These are phyloP conservation scores for Triplophysa yarkandensis DNA, from an alignment of 2,797 vertebrate species.

Conservation along the genomic window DNA sequence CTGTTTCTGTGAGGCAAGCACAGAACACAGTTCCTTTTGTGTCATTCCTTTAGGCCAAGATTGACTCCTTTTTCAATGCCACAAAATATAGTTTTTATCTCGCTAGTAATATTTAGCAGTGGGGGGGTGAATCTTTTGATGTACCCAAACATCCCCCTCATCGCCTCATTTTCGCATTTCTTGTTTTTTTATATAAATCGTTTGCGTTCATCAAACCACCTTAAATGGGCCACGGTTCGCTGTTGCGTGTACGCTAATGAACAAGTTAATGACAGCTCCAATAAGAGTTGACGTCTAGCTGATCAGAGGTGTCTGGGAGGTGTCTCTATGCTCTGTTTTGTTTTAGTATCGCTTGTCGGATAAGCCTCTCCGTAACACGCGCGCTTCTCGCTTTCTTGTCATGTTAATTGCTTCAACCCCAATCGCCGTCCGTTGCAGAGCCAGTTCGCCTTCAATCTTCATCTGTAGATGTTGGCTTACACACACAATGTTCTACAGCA, in stretches of 20 bases:
- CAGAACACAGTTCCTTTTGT: conserved; percentile 60
- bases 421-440: conserved; percentile 30
- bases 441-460: conserved; percentile 23
- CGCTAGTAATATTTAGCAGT: conserved; percentile 44
- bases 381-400: conserved; percentile 50
- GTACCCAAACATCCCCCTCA: conserved; percentile 45
- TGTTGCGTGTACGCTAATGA: conserved; percentile 64
- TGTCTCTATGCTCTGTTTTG: conserved; percentile 48
- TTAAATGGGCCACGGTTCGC: conserved; percentile 61
- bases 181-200: conserved; percentile 52
- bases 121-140: conserved; percentile 66
- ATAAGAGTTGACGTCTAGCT: conserved; percentile 62
- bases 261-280: conserved; percentile 71
- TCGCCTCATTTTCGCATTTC: not conserved
- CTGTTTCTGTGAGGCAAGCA: conserved; percentile 48
- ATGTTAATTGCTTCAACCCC: conserved; percentile 55
- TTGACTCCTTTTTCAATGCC: conserved; percentile 65
- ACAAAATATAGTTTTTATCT: conserved; percentile 69
- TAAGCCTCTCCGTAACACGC: conserved; percentile 23
- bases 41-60: conserved; percentile 75
- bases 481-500: not conserved
- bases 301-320: conserved; percentile 63
- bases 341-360: conserved; percentile 38
- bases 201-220: conserved; percentile 69
- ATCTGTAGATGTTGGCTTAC: conserved; percentile 3